Evolutionary conservation across 2,113 vertebrate species (phyloP), one percentile per base, ranked within the genome.

Genomic region (Catharus bicknelli): DNA sequence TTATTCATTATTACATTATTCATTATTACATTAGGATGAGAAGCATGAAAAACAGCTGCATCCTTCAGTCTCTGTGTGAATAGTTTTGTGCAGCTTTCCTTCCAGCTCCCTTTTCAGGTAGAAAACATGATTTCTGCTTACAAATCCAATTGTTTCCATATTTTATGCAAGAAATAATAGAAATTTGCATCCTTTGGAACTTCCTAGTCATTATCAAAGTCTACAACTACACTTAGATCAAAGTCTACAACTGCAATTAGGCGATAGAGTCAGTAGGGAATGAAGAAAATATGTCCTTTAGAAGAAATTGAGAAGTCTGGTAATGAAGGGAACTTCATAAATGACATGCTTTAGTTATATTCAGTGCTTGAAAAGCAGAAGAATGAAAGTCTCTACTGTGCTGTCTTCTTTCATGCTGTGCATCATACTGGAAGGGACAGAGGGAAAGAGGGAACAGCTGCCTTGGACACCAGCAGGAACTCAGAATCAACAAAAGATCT

Each of bases 111-210:
- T 64, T 75, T 22, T 74, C 22, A 73, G 47, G 26, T 34, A 90
- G 43, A 74, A 95, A 88, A 94, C 79, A 11, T 62, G 23, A 85
- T 69, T 93, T 89, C 42, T 84, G 66, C 47, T 87, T 83, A 69
- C 17, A 84, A 89, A 76, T 73, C 34, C 9, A 64, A 76, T 73
- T 72, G 20, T 43, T 90, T 75, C 58, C 21, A 48, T 36, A 43
- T 23, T 68, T 84, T 57, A 70, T 29, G 22, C 20, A 58, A 63
- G 14, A 86, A 92, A 84, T 47, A 78, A 75, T 32, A 88, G 38
- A 78, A 84, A 84, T 78, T 32, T 76, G 7, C 59, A 59, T 93
- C 29, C 51, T 29, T 92, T 87, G 50, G 45, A 94, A 94, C 34
- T 87, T 92, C 14, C 50, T 69, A 57, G n/a, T 66, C 27, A 58